These are phyloP conservation scores for Bembecia ichneumoniformis DNA, from an alignment of 2,888 invertebrate genomes.

Conservation along the genomic window DNA sequence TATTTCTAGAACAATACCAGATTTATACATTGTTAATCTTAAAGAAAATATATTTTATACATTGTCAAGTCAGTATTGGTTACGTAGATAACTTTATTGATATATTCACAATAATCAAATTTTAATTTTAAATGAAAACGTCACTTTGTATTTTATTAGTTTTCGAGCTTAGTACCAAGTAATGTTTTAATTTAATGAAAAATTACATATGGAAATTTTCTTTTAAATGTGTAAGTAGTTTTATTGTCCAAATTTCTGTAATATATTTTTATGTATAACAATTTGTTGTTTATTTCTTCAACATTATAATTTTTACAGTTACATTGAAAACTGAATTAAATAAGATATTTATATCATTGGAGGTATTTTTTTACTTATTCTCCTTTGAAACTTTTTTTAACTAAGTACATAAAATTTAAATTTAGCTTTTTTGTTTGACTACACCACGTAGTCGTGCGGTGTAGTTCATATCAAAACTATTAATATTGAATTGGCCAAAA, in stretches of 20 bases:
- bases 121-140: conserved; percentile 6
- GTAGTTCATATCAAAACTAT: no score
- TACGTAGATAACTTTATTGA: conserved; percentile 10
- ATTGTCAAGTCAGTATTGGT: conserved; percentile 27
- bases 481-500: no score
- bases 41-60: conserved; percentile 45
- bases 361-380: neutral
- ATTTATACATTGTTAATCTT: conserved; percentile 54
- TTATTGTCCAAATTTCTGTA: conserved; percentile 39
- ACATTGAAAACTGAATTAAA: conserved; percentile 55
- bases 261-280: conserved; percentile 30
- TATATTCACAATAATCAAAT: conserved; percentile 2
- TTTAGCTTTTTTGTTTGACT: no score
- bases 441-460: no score
- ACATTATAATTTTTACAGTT: conserved; percentile 45
- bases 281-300: conserved; percentile 39
- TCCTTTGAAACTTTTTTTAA: no score
- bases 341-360: conserved; percentile 49
- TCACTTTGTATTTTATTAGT: conserved; percentile 15
- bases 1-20: conserved; percentile 43
- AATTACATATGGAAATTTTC: conserved; percentile 8
- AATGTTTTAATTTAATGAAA: conserved; percentile 18
- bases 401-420: no score
- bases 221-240: conserved; percentile 18
- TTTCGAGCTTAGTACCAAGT: conserved; percentile 14